Conservation (phyloP, 2,888 invertebrate genomes). For the Lumbricus terrestris region DNA sequence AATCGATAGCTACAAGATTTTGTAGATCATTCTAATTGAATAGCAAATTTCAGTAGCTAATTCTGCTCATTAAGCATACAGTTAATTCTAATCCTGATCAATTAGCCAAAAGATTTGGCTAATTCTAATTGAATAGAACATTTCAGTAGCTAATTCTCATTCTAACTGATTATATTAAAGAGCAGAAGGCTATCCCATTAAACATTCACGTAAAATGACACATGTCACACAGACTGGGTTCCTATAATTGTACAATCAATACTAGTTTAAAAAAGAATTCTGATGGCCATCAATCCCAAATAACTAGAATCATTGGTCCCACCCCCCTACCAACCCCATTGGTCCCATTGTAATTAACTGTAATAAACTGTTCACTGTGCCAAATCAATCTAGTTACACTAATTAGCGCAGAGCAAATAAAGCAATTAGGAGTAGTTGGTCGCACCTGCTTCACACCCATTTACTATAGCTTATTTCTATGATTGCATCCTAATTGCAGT, state of each 20-base stretch:
- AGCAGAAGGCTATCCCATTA: too few species aligned
- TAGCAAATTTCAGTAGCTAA: too few species aligned
- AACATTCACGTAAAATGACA: background rate
- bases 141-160: too few species aligned
- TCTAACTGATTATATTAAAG: background rate
- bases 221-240: background rate
- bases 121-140: too few species aligned
- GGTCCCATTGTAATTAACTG: background rate
- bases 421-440: background rate
- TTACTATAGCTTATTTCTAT: background rate
- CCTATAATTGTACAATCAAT: background rate
- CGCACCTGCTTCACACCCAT: background rate
- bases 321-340: background rate
- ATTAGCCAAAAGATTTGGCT: background rate
- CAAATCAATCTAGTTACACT: background rate
- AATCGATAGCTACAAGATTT: too few species aligned
- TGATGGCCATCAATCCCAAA: too few species aligned
- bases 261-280: too few species aligned
- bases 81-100: too few species aligned
- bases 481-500: background rate
- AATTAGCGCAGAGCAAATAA: background rate
- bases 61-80: too few species aligned
- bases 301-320: too few species aligned
- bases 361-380: background rate
- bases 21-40: too few species aligned